Conservation (phyloP, 2,888 invertebrate genomes). For the Harpagoxenus sublaevis region DNA sequence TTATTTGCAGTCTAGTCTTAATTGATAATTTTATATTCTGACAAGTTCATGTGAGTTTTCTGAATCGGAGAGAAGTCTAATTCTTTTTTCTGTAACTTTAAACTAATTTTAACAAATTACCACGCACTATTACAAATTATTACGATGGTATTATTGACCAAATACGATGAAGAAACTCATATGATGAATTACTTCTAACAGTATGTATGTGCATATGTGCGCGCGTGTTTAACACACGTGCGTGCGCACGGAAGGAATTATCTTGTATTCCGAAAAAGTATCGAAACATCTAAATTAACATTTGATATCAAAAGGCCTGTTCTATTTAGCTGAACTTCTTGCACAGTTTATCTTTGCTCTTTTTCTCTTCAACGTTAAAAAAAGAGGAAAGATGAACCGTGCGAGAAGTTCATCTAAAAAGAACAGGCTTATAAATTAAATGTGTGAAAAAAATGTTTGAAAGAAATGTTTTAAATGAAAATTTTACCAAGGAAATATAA, state of each 20-base stretch:
- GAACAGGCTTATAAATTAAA: background rate
- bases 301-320: background rate
- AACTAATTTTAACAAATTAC: slow-evolving; percentile 33
- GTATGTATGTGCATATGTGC: background rate
- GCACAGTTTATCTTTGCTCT: too few relatives aligned
- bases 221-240: background rate
- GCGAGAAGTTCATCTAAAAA: too few relatives aligned
- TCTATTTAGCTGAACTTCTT: too few relatives aligned
- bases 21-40: slow-evolving; percentile 57
- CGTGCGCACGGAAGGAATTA: slow-evolving; percentile 33
- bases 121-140: background rate
- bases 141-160: background rate
- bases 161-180: background rate
- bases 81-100: background rate
- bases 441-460: background rate
- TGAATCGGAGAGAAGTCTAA: background rate
- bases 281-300: background rate
- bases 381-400: too few relatives aligned
- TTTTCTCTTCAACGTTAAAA: too few relatives aligned
- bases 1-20: slow-evolving; percentile 79
- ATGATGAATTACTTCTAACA: background rate
- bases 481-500: background rate
- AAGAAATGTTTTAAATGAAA: background rate
- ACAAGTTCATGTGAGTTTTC: slow-evolving; percentile 67
- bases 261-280: background rate